Evolutionary conservation across 2,888 invertebrate genomes (phyloP).

Genomic region (Trachelus stipa): DNA sequence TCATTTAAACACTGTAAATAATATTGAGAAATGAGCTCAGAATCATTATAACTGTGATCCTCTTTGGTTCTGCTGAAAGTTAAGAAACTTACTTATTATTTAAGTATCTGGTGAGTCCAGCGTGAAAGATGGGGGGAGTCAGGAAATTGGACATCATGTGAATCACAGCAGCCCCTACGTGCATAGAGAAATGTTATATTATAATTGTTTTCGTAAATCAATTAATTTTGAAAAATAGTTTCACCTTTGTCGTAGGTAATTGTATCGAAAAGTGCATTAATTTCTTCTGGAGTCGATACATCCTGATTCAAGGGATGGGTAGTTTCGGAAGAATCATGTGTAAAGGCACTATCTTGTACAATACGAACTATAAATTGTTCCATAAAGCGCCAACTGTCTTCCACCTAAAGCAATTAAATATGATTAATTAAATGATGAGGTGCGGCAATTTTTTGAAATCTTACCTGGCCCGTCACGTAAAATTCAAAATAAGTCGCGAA

Average conservation of each 20-base stretch:
- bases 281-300: constrained; percentile 68
- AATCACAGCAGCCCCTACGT: constrained; percentile 68
- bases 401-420: constrained; percentile 44
- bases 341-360: constrained; percentile 65
- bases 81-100: constrained; percentile 47
- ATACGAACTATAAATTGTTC: constrained; percentile 70
- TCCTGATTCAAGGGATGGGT: constrained; percentile 71
- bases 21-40: neutral
- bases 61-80: neutral
- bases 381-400: constrained; percentile 68
- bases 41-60: too few species aligned
- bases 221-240: neutral
- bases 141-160: constrained; percentile 71
- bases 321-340: constrained; percentile 63
- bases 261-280: constrained; percentile 70
- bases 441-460: constrained; percentile 4
- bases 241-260: constrained; percentile 75
- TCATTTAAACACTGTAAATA: too few species aligned
- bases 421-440: neutral
- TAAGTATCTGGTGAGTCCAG: constrained; percentile 57
- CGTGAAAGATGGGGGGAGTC: constrained; percentile 64
- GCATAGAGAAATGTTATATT: neutral
- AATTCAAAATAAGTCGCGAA: constrained; percentile 70
- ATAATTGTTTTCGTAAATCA: neutral
- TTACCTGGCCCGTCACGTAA: constrained; percentile 55